Evolutionary conservation across 2,113 vertebrate species (phyloP).

Genomic region (Pseudorectes ferrugineus): DNA sequence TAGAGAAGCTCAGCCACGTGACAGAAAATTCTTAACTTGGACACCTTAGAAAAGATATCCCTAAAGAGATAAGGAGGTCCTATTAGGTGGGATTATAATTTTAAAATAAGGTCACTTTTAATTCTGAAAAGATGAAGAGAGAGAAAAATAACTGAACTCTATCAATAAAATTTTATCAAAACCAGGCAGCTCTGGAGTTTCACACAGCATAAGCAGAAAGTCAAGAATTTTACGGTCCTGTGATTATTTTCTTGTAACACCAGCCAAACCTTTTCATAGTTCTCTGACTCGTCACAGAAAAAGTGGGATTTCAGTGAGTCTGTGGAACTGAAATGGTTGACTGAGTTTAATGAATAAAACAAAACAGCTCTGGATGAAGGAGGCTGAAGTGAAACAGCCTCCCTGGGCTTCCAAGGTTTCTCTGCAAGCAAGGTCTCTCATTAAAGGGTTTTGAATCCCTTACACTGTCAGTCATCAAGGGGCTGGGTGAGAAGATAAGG

Average conservation of each 20-base stretch:
- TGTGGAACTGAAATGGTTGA: neutral
- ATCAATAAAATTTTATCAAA: neutral
- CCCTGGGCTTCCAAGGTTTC: neutral
- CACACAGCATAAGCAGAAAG: neutral
- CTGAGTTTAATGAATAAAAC: neutral
- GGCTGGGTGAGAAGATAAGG: neutral
- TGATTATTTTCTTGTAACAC: neutral
- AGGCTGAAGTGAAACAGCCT: neutral
- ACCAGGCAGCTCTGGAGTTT: neutral
- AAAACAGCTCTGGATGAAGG: neutral
- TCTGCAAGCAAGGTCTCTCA: neutral
- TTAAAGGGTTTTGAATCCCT: neutral
- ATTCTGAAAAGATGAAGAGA: neutral
- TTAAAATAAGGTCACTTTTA: neutral
- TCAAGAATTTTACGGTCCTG: neutral
- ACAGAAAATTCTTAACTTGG: neutral
- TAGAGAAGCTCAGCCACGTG: neutral
- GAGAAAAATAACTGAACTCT: neutral
- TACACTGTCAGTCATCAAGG: neutral
- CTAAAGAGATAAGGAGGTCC: neutral
- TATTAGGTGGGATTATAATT: neutral
- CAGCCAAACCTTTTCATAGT: neutral
- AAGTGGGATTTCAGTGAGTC: neutral
- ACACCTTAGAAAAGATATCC: neutral
- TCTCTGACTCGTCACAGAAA: neutral